Evolutionary conservation across 2,888 invertebrate genomes (phyloP).

Genomic region (Ichneumoninae sp.): DNA sequence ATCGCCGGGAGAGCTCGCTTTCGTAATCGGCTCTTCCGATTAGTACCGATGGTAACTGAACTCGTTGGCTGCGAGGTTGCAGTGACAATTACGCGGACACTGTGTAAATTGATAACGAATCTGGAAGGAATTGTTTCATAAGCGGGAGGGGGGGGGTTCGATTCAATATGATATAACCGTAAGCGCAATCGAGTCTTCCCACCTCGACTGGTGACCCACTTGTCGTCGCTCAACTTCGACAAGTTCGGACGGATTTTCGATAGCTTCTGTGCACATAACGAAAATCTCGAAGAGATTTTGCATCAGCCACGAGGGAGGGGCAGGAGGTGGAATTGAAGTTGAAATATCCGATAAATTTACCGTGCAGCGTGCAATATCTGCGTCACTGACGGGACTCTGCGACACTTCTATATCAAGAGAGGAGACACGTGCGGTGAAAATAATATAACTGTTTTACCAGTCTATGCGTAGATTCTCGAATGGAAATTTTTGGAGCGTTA

Average conservation of each 20-base stretch:
- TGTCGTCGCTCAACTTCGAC: neutral
- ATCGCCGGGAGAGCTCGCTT: constrained; percentile 7
- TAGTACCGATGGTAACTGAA: too few species aligned
- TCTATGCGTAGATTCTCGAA: too few species aligned
- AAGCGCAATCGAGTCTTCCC: neutral
- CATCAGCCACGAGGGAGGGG: neutral
- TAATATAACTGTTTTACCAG: too few species aligned
- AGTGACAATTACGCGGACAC: too few species aligned
- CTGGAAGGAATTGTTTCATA: too few species aligned
- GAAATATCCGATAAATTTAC: neutral
- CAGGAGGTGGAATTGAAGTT: neutral
- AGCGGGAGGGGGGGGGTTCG: neutral
- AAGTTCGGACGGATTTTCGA: constrained; percentile 5
- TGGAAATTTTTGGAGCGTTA: too few species aligned
- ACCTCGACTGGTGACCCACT: neutral
- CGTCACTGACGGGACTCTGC: neutral
- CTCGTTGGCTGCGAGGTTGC: too few species aligned
- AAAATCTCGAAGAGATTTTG: constrained; percentile 5
- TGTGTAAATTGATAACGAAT: too few species aligned
- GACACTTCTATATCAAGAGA: neutral
- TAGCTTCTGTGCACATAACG: neutral
- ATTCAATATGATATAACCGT: neutral
- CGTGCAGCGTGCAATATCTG: neutral
- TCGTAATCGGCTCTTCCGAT: constrained; percentile 9
- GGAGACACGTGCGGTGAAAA: too few species aligned